phyloP scores from a whole-genome alignment of 2,113 vertebrate species.

The Zapus hudsonius region DNA sequence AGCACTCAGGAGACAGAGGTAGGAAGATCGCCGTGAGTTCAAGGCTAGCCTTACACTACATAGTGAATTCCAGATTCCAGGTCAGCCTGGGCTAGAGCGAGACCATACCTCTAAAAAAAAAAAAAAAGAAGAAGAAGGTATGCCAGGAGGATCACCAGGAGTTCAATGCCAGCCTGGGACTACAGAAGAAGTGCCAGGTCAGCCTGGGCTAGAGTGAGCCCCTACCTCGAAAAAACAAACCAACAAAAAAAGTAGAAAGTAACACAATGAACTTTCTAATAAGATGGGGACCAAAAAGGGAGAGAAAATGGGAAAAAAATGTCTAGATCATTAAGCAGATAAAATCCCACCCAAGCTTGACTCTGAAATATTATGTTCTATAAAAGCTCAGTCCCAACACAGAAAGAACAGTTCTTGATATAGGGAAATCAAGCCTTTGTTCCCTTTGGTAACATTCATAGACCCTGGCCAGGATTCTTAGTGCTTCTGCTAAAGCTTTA shows the following conservation, averaged over 20 bases:
- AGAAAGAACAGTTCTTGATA: neutral
- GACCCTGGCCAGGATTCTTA: neutral
- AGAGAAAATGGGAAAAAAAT: neutral
- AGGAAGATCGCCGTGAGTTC: neutral
- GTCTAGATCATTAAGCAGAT: conserved; percentile 22
- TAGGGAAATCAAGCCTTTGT: neutral
- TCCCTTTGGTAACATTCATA: neutral
- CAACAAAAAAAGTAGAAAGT: neutral
- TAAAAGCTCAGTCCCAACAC: neutral
- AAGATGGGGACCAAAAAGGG: neutral
- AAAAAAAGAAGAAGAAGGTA: no score
- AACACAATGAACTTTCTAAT: conserved; percentile 41
- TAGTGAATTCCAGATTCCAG: no score
- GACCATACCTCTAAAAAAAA: no score
- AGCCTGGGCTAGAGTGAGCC: no score
- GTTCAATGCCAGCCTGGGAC: neutral
- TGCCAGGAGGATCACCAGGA: neutral
- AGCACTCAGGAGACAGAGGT: neutral
- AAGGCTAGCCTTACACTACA: neutral
- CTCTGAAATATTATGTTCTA: conserved; percentile 14
- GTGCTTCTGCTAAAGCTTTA: neutral
- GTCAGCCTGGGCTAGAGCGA: no score
- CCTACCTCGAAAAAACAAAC: neutral
- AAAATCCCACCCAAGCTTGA: conserved; percentile 50
- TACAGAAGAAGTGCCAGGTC: no score